These are phyloP conservation scores for Rhinatrema bivittatum DNA, from an alignment of 2,797 vertebrate species.

Conservation along the genomic window DNA sequence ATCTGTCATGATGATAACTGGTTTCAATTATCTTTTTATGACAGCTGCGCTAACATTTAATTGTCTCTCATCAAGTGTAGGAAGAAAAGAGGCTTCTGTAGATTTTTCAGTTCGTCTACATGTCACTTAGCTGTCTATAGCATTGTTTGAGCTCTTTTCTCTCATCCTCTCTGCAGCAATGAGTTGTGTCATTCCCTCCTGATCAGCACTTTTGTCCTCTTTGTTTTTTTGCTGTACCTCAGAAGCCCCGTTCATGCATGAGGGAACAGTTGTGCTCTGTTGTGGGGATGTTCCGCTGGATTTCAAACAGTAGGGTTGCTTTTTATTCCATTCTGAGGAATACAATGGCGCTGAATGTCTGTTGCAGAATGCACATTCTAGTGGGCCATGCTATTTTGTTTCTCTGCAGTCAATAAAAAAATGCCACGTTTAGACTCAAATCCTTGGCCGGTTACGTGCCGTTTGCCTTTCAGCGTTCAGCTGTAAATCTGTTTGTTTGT, in stretches of 20 bases:
- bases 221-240: constrained; percentile 98
- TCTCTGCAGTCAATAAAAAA: constrained; percentile 99
- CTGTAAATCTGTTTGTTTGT: constrained; percentile 77
- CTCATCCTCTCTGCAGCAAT: constrained; percentile 77
- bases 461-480: constrained; percentile 49
- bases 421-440: constrained; percentile 79
- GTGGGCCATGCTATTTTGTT: constrained; percentile 97
- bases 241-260: constrained; percentile 99
- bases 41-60: constrained; percentile 74
- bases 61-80: constrained; percentile 77
- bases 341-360: constrained; percentile 98
- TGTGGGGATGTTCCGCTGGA: constrained; percentile 98
- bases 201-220: constrained; percentile 99
- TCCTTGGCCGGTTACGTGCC: constrained; percentile 64
- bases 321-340: constrained; percentile 92
- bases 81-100: constrained; percentile 89
- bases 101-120: constrained; percentile 95
- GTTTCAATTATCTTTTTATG: constrained; percentile 63
- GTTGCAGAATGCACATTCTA: constrained; percentile 91
- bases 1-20: constrained; percentile 45
- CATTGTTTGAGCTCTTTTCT: constrained; percentile 83
- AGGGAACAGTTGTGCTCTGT: constrained; percentile 99
- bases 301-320: constrained; percentile 99
- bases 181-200: constrained; percentile 96
- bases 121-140: constrained; percentile 89